Evolutionary conservation across 2,113 vertebrate species (phyloP).

Genomic region (Colistium nudipinnis): DNA sequence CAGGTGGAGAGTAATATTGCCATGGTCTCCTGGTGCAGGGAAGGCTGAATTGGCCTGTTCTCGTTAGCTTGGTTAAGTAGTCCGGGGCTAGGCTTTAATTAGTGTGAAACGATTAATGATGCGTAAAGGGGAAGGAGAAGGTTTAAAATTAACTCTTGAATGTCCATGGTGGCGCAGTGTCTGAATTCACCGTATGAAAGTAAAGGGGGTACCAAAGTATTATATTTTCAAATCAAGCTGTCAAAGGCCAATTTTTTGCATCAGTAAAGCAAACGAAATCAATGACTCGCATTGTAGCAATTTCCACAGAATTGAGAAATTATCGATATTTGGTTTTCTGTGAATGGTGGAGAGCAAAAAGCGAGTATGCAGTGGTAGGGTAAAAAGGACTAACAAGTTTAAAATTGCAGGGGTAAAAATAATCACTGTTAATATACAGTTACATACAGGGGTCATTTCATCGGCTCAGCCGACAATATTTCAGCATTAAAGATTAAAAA

Average conservation of each 20-base stretch:
- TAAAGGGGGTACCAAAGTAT: constrained; percentile 1
- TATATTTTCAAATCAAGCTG: constrained; percentile 21
- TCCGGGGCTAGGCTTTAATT: constrained; percentile 80
- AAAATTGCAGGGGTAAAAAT: background rate
- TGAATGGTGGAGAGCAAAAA: constrained; percentile 12
- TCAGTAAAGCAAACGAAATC: constrained; percentile 38
- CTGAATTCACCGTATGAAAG: background rate
- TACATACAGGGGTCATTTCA: background rate
- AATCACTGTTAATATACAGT: background rate
- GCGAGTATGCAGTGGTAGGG: no score
- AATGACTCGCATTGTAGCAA: constrained; percentile 30
- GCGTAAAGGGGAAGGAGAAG: constrained; percentile 54
- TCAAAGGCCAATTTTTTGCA: constrained; percentile 33
- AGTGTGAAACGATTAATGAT: constrained; percentile 80
- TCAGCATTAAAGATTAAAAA: background rate
- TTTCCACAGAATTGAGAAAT: constrained; percentile 34
- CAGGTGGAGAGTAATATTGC: constrained; percentile 48
- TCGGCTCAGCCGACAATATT: background rate
- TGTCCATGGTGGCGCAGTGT: constrained; percentile 13
- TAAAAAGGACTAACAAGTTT: background rate
- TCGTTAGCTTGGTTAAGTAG: constrained; percentile 80
- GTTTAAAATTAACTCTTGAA: constrained; percentile 65
- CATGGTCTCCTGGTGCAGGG: constrained; percentile 40
- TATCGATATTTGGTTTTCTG: constrained; percentile 37
- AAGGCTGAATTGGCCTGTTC: constrained; percentile 62